Conservation (phyloP, 2,888 invertebrate species). For the Patella pellucida region DNA sequence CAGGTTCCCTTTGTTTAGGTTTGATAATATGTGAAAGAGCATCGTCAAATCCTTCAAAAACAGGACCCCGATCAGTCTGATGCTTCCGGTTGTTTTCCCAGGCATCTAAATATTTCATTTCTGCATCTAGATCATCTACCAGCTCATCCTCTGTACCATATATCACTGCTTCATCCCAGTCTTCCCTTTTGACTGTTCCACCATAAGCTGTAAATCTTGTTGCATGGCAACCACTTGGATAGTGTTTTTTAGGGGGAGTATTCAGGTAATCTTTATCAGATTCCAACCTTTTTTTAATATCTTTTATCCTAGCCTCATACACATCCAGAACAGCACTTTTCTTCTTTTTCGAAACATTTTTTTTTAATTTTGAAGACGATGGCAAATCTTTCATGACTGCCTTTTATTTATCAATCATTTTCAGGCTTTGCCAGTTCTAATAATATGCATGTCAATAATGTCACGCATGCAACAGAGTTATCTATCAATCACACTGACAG, state of each 20-base stretch:
- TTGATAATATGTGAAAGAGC: background rate
- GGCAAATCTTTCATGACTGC: background rate
- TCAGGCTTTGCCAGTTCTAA: too few relatives aligned
- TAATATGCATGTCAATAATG: too few relatives aligned
- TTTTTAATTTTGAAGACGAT: background rate
- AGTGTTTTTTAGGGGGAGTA: background rate
- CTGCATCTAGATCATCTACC: background rate
- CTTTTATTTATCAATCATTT: too few relatives aligned
- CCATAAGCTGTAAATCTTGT: background rate
- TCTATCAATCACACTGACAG: too few relatives aligned
- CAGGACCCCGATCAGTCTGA: background rate
- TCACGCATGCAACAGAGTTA: too few relatives aligned
- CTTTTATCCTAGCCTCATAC: background rate
- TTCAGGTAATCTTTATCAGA: background rate
- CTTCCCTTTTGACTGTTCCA: background rate
- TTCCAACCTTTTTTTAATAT: background rate
- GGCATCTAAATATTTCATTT: background rate
- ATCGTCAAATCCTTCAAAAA: background rate
- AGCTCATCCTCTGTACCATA: constrained; percentile 7
- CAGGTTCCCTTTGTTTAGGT: background rate
- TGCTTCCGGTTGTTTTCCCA: background rate
- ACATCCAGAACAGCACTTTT: background rate
- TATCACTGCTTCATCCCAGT: background rate
- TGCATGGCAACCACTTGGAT: background rate
- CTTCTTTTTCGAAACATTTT: background rate